Percentiles rank a stretch among this genome's conserved stretches.
phyloP scores from a whole-genome alignment of 2,888 invertebrate genomes.

The Myopa tessellatipennis region DNA sequence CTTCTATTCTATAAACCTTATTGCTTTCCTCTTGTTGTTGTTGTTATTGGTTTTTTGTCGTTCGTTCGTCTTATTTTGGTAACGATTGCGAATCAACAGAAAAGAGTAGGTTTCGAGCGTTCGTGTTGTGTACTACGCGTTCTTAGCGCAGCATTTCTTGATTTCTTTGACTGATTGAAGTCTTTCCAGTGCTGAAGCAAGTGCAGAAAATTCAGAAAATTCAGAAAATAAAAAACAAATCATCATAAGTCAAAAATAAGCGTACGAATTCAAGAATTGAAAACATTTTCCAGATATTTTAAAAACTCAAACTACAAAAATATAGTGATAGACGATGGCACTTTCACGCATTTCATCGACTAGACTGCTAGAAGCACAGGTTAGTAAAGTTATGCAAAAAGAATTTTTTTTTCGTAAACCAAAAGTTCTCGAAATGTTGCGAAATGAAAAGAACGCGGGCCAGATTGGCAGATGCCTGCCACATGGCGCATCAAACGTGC shows the following conservation, averaged over 20 bases:
- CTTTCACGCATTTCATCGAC: slow-evolving; percentile 75
- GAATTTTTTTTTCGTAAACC: no score
- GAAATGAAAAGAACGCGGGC: no score
- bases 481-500: no score
- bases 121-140: slow-evolving; percentile 32
- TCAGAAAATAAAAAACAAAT: slow-evolving; percentile 16
- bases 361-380: slow-evolving; percentile 75
- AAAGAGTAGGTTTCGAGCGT: slow-evolving; percentile 31
- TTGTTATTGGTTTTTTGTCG: not conserved
- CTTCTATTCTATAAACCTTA: no score
- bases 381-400: slow-evolving; percentile 57
- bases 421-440: no score
- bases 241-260: not conserved
- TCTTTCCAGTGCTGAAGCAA: slow-evolving; percentile 19
- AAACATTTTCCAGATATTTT: not conserved
- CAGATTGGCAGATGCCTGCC: no score
- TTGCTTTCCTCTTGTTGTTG: no score
- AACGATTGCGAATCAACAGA: not conserved
- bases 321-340: slow-evolving; percentile 69
- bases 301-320: not conserved
- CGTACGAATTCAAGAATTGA: not conserved
- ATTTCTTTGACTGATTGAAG: not conserved
- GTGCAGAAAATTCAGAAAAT: slow-evolving; percentile 20
- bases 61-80: not conserved
- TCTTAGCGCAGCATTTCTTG: slow-evolving; percentile 18